These are phyloP conservation scores for Centropristis striata DNA, from an alignment of 2,113 vertebrate species.

Conservation along the genomic window DNA sequence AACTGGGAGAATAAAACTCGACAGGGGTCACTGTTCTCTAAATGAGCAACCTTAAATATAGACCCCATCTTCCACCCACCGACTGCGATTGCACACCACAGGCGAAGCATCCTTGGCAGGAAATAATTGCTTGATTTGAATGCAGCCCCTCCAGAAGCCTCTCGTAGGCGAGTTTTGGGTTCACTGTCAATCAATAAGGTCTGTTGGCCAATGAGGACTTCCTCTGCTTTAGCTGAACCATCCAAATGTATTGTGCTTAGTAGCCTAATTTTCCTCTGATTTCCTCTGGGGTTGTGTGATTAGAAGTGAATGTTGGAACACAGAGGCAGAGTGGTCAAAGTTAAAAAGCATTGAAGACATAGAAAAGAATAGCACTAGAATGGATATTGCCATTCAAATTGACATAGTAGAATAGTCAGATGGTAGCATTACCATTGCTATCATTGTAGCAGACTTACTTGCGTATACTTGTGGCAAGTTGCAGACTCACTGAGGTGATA, in stretches of 20 bases:
- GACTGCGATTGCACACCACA: conserved; percentile 22
- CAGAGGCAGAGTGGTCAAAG: conserved; percentile 18
- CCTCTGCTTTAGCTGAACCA: conserved; percentile 31
- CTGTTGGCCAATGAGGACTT: conserved; percentile 22
- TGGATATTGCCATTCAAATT: too few relatives aligned
- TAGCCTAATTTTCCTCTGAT: conserved; percentile 25
- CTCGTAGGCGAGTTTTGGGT: conserved; percentile 14
- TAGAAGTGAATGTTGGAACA: conserved; percentile 6
- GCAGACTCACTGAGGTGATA: too few relatives aligned
- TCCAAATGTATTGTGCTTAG: conserved; percentile 26
- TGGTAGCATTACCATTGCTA: too few relatives aligned
- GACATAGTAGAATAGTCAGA: too few relatives aligned
- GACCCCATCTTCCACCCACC: conserved; percentile 33
- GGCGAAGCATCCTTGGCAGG: conserved; percentile 21
- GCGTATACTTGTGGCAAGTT: too few relatives aligned
- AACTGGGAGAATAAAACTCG: conserved; percentile 63
- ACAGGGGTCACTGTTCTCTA: conserved; percentile 76
- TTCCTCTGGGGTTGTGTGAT: conserved; percentile 33
- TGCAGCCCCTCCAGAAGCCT: conserved; percentile 24
- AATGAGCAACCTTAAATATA: conserved; percentile 66
- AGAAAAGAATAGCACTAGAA: too few relatives aligned
- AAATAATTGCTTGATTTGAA: conserved; percentile 60
- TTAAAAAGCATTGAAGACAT: neutral
- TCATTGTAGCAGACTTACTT: too few relatives aligned
- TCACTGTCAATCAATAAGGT: conserved; percentile 50